Evolutionary conservation across 2,888 invertebrate species (phyloP), one percentile per base, ranked within the genome.

Genomic region (Falcaria lacertinaria): DNA sequence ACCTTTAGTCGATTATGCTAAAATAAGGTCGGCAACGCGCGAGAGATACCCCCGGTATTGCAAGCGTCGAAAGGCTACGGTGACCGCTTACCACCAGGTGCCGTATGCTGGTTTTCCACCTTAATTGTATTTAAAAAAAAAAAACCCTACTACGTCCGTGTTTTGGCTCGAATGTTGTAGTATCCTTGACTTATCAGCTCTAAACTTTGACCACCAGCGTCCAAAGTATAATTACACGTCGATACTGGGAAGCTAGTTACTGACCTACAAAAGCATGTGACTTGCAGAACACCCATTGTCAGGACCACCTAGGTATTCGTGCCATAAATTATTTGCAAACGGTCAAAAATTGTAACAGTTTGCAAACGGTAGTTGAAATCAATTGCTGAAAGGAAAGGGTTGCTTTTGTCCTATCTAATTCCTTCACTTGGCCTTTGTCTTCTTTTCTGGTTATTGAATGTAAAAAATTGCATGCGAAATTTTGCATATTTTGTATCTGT

Each of bases 181-280:
- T n/a, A n/a, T n/a, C n/a, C n/a, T n/a, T n/a, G n/a, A n/a, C n/a
- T n/a, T n/a, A n/a, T n/a, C n/a, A n/a, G n/a, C n/a, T n/a, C n/a
- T n/a, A 52, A 50, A 64, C 49, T 73, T 85, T 85, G 77, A 70
- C 69, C 54, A 60, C 5, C 73, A 40, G 48, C 61, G 66, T 2
- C 41, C 45, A 56, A 52, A 64, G n/a, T n/a, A 54, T 56, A 61
- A 69, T 67, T 65, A 68, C 60, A 62, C 71, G 69, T 70, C 68
- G 55, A 64, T 55, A 62, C 62, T 72, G 69, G 70, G 64, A 71
- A 67, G 38, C 50, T 51, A 60, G 71, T 64, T 68, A 84, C 79
- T 84, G 80, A 87, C 84, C 82, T 84, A 84, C 84, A 87, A 86
- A 83, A 62, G 68, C 69, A 42, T 64, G 60, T 89, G 88, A 89